These are phyloP conservation scores for Entomyzon cyanotis DNA, from an alignment of 2,113 vertebrate genomes.

Conservation along the genomic window DNA sequence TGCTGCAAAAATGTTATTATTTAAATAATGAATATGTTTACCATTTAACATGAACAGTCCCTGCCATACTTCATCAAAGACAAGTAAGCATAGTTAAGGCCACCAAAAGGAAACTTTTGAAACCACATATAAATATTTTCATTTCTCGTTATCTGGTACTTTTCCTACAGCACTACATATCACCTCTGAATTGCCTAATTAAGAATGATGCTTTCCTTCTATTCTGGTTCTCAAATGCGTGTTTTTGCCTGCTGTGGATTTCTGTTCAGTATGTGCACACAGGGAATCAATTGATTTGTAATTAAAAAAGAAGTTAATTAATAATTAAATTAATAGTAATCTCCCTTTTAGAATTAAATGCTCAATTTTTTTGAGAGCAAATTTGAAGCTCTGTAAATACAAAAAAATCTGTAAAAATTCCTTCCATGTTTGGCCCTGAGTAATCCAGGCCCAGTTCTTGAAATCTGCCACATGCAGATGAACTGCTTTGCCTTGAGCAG, in stretches of 20 bases:
- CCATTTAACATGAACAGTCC: slow-evolving; percentile 38
- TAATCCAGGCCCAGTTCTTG: neutral
- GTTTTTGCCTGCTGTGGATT: neutral
- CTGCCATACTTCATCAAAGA: slow-evolving; percentile 44
- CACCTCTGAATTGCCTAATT: slow-evolving; percentile 41
- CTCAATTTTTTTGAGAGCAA: neutral
- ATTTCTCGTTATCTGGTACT: slow-evolving; percentile 45
- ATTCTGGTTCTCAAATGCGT: neutral
- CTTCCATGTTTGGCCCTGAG: neutral
- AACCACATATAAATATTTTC: slow-evolving; percentile 48
- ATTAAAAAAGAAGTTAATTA: neutral
- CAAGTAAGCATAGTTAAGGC: slow-evolving; percentile 42
- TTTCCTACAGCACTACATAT: slow-evolving; percentile 38
- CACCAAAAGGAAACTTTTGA: slow-evolving; percentile 59
- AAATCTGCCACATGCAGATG: slow-evolving; percentile 13
- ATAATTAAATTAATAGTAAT: neutral
- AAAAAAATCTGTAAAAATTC: neutral
- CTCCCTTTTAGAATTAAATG: neutral
- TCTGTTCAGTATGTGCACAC: neutral
- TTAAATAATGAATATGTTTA: slow-evolving; percentile 47
- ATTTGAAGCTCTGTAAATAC: neutral
- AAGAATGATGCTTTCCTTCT: slow-evolving; percentile 30
- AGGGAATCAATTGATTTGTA: neutral
- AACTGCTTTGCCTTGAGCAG: neutral
- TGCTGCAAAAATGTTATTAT: slow-evolving; percentile 25